Conservation (phyloP, 92 coral and sea anemone species). For the Palythoa caribaeorum region DNA sequence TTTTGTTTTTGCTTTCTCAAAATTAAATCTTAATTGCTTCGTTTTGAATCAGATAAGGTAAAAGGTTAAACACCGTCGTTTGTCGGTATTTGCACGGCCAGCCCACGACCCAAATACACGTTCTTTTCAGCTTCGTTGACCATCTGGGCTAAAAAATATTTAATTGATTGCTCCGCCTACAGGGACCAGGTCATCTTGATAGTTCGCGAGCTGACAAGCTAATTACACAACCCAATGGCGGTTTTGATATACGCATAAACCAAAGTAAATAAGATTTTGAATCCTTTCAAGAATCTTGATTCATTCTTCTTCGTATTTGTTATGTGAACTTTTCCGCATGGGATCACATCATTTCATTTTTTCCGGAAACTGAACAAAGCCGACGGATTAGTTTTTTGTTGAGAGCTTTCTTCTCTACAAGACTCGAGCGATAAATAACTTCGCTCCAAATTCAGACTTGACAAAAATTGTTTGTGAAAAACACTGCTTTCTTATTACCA, state of each 20-base stretch:
- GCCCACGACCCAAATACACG: neutral
- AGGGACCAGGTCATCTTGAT: neutral
- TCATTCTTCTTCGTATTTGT: slow-evolving; percentile 25
- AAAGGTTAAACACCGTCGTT: slow-evolving; percentile 37
- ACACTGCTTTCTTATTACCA: slow-evolving; percentile 20
- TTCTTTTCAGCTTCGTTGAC: slow-evolving; percentile 33
- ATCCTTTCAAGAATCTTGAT: slow-evolving; percentile 23
- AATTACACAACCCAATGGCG: slow-evolving; percentile 3
- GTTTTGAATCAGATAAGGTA: slow-evolving; percentile 27
- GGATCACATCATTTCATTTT: slow-evolving; percentile 22
- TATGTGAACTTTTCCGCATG: slow-evolving; percentile 31
- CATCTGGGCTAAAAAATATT: neutral
- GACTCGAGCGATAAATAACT: neutral
- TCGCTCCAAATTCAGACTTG: neutral
- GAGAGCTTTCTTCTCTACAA: neutral
- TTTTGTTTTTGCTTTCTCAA: neutral
- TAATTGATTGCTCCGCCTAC: slow-evolving; percentile 34
- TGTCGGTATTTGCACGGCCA: slow-evolving; percentile 24
- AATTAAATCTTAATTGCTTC: slow-evolving; percentile 34
- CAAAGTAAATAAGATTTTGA: slow-evolving; percentile 19
- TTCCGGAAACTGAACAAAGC: slow-evolving; percentile 31
- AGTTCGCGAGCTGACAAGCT: neutral
- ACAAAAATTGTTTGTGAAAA: slow-evolving; percentile 13
- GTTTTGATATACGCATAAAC: slow-evolving; percentile 19
- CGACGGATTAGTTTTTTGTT: neutral